Conservation (phyloP, 2,797 vertebrate genomes). For the Crenichthys baileyi region DNA sequence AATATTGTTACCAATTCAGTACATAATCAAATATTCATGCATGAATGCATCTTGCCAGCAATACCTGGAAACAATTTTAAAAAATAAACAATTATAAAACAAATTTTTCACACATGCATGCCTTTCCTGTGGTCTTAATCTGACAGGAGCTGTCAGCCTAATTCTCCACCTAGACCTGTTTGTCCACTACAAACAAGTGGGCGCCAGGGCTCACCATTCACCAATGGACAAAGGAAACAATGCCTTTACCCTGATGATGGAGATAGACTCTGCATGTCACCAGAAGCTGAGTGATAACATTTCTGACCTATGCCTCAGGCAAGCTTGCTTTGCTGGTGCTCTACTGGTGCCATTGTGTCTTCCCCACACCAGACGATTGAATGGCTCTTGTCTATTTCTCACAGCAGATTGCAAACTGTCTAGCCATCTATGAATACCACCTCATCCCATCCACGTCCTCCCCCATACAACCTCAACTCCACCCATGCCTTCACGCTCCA, state of each 20-base stretch:
- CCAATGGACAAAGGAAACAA: slow-evolving; percentile 77
- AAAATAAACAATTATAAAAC: slow-evolving; percentile 14
- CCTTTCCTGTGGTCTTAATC: slow-evolving; percentile 3
- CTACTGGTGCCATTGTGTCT: slow-evolving; percentile 81
- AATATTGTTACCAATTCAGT: not conserved
- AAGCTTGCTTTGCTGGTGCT: slow-evolving; percentile 65
- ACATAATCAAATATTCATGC: not conserved
- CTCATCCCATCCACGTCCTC: slow-evolving; percentile 21
- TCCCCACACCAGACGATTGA: slow-evolving; percentile 67
- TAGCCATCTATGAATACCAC: slow-evolving; percentile 61
- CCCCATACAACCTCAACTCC: slow-evolving; percentile 50
- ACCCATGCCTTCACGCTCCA: slow-evolving; percentile 66
- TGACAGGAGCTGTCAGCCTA: slow-evolving; percentile 16
- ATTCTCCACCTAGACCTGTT: slow-evolving; percentile 59
- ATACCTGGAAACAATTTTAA: not conserved
- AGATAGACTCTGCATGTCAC: slow-evolving; percentile 75
- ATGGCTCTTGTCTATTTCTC: slow-evolving; percentile 77
- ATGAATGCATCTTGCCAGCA: not conserved
- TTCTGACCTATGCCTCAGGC: slow-evolving; percentile 73
- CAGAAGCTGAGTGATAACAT: slow-evolving; percentile 67
- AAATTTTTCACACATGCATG: slow-evolving; percentile 10
- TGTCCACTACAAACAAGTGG: slow-evolving; percentile 48
- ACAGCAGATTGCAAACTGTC: slow-evolving; percentile 72
- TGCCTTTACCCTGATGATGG: slow-evolving; percentile 70
- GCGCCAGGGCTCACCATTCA: slow-evolving; percentile 62